Evolutionary conservation across 2,888 invertebrate species (phyloP).

Genomic region (Polyommatus icarus): DNA sequence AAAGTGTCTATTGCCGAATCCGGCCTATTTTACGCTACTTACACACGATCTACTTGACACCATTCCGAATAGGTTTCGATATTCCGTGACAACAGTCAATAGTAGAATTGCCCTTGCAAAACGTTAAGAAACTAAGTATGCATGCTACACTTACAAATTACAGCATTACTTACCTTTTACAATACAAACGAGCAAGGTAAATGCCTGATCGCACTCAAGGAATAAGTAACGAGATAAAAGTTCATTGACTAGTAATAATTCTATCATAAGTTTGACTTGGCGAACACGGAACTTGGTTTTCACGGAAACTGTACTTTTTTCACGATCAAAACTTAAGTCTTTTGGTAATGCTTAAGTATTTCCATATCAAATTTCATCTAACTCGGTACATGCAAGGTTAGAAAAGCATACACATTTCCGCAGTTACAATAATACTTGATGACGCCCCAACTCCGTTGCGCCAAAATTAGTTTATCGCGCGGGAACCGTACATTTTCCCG

Average conservation of each 20-base stretch:
- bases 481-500: too few species aligned
- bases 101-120: conserved; percentile 59
- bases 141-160: background rate
- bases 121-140: conserved; percentile 50
- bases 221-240: background rate
- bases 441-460: too few species aligned
- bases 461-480: too few species aligned
- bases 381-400: too few species aligned
- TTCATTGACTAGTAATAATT: background rate
- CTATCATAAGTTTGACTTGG: background rate
- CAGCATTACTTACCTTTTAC: background rate
- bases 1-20: conserved; percentile 41
- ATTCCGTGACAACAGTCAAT: conserved; percentile 54
- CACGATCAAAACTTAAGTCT: too few species aligned
- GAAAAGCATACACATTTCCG: too few species aligned
- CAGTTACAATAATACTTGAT: too few species aligned
- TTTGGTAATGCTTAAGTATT: too few species aligned
- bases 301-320: too few species aligned
- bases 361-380: too few species aligned
- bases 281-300: too few species aligned
- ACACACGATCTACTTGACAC: conserved; percentile 44
- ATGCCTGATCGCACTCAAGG: background rate
- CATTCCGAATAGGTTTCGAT: conserved; percentile 46
- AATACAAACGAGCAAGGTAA: background rate
- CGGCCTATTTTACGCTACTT: conserved; percentile 45